Base-by-base conservation (phyloP, 2,113 vertebrate species). In the Seriola aureovittata region DNA sequence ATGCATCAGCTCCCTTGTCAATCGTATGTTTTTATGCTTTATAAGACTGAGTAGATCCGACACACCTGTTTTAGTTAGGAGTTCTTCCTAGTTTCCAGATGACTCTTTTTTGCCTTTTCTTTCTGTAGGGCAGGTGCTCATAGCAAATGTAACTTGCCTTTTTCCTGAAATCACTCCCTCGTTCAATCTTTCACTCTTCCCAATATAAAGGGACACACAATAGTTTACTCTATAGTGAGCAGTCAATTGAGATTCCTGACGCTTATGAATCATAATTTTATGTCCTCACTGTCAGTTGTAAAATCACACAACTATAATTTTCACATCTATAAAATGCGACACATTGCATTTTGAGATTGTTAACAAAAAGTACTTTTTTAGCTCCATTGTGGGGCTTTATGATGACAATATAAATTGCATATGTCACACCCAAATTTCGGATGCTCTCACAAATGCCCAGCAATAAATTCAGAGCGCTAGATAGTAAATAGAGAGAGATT, bases 1-100 rank as follows among this genome's bases (percentile, higher is more conserved):
- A 54, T n/a, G 52, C 76, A 70, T 73, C 78, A 68, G 29, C 52
- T 78, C 16, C 36, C 14, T 40, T 8, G 4, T 12, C 13, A 40
- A 63, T 59, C 5, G 32, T 11, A 3, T 19, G 44, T 59, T 58
- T 69, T 23, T 3, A 3, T 23, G 10, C 5, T 19, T 50, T 63
- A 48, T n/a, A n/a, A 69, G 54, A 38, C 16, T 21, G 21, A 68
- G 9, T 11, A 66, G 5, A 46, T 14, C 5, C 32, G 40, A 52
- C 21, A 29, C 21, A 36, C 21, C 1, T 7, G 6, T 50, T 36
- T 25, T 6, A 36, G n/a, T 10, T 55, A 19, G 17, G 5, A 52
- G 19, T 52, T 48, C 16, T 48, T 57, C 6, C 8, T 12, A 55
- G 21, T 46, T 65, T 79, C 23, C 12, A 34, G 19, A 36, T 8